These are phyloP conservation scores for Gadus chalcogrammus DNA, from an alignment of 2,113 vertebrate species.

Conservation along the genomic window DNA sequence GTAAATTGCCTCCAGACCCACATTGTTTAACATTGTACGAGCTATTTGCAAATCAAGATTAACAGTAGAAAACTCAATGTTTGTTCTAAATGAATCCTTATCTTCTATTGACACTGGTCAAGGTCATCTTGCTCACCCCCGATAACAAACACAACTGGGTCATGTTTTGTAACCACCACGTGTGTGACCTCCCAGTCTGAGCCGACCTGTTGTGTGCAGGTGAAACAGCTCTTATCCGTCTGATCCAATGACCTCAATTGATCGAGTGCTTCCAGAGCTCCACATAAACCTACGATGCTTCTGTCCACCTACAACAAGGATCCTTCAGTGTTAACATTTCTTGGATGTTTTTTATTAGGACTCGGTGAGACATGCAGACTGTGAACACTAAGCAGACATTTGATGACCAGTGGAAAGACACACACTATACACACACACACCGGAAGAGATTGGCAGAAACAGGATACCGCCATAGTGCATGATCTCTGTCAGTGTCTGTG, in stretches of 20 bases:
- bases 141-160: background rate
- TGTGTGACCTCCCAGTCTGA: background rate
- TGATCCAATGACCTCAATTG: constrained; percentile 27
- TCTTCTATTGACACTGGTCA: background rate
- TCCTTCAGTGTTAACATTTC: background rate
- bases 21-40: no score
- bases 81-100: background rate
- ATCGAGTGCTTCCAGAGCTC: background rate
- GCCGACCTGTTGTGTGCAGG: background rate
- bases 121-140: background rate
- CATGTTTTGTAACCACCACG: background rate
- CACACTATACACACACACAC: constrained; percentile 28
- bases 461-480: constrained; percentile 26
- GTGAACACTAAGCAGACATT: constrained; percentile 3
- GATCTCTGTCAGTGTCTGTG: constrained; percentile 30
- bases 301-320: constrained; percentile 16
- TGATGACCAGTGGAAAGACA: constrained; percentile 10
- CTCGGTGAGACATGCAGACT: constrained; percentile 34
- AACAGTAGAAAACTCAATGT: no score
- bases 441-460: constrained; percentile 9
- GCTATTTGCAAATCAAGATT: no score
- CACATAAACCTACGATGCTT: background rate
- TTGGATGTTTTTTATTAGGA: constrained; percentile 53
- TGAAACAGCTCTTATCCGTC: background rate
- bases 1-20: no score